phyloP scores from a whole-genome alignment of 2,113 vertebrate species.

The Zosterops borbonicus region DNA sequence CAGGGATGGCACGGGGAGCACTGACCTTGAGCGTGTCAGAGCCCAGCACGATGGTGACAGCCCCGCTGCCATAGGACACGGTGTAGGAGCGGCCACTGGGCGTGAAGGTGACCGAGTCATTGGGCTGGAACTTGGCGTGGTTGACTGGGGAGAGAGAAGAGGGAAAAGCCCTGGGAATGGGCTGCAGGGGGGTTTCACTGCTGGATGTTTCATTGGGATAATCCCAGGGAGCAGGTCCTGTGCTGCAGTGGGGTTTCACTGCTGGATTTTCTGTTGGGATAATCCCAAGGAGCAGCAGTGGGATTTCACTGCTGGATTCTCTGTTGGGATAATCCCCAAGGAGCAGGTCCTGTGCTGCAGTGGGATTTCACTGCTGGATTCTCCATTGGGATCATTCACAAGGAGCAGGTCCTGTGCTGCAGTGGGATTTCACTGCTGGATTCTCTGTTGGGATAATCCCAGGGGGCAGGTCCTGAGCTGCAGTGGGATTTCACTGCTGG shows the following conservation, averaged over 20 bases:
- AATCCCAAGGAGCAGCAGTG: too few relatives aligned
- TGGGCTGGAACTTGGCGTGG: constrained; percentile 67
- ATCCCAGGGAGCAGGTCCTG: rapidly evolving
- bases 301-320: too few relatives aligned
- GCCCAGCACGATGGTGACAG: constrained; percentile 57
- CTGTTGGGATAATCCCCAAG: not conserved
- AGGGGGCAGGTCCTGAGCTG: not conserved
- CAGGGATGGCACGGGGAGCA: rapidly evolving
- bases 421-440: not conserved
- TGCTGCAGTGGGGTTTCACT: not conserved
- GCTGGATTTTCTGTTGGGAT: too few relatives aligned
- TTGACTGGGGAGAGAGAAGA: constrained; percentile 26
- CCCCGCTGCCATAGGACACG: constrained; percentile 71
- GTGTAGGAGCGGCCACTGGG: not conserved
- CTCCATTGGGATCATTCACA: rapidly evolving
- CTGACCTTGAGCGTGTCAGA: constrained; percentile 74
- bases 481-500: not conserved
- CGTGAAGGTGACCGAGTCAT: constrained; percentile 62
- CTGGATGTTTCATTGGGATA: not conserved
- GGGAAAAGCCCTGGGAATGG: not conserved
- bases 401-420: not conserved
- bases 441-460: not conserved
- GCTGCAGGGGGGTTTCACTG: not conserved
- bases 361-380: not conserved
- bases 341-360: rapidly evolving